Evolutionary conservation across 2,888 invertebrate species (phyloP).

Genomic region (Lumbricus terrestris): DNA sequence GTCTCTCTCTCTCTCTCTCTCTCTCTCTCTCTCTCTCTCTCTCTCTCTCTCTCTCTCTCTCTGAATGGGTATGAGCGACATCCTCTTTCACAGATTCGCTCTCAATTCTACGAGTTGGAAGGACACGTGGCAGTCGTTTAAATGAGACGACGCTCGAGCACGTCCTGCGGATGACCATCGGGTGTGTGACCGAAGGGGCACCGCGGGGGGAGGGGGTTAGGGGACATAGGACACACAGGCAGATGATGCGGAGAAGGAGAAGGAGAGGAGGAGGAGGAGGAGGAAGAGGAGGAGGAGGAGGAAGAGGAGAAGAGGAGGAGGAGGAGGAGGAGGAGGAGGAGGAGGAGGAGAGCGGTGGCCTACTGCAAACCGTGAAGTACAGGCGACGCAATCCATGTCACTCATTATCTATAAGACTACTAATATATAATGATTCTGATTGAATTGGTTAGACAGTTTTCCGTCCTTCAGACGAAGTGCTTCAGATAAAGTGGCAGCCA

Average conservation of each 20-base stretch:
- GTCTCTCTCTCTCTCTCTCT: not conserved
- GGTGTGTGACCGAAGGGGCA: no score
- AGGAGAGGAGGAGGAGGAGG: not conserved
- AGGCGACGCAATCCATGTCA: not conserved
- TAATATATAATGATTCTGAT: no score
- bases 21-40: not conserved
- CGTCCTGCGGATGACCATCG: no score
- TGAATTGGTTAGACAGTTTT: not conserved
- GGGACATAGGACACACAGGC: not conserved
- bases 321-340: no score
- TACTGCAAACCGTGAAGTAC: not conserved
- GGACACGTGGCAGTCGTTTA: not conserved
- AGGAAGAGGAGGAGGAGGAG: not conserved
- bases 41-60: not conserved
- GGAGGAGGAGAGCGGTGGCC: not conserved
- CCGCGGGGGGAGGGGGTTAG: no score
- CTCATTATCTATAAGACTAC: not conserved
- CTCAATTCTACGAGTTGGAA: no score
- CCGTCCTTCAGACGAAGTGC: not conserved
- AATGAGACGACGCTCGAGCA: not conserved
- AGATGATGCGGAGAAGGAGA: not conserved
- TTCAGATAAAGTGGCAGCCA: conserved; percentile 3
- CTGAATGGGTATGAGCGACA: no score
- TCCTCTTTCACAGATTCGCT: no score
- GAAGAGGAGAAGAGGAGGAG: no score